Evolutionary conservation across 2,113 vertebrate species (phyloP).

Genomic region (Mus pahari): DNA sequence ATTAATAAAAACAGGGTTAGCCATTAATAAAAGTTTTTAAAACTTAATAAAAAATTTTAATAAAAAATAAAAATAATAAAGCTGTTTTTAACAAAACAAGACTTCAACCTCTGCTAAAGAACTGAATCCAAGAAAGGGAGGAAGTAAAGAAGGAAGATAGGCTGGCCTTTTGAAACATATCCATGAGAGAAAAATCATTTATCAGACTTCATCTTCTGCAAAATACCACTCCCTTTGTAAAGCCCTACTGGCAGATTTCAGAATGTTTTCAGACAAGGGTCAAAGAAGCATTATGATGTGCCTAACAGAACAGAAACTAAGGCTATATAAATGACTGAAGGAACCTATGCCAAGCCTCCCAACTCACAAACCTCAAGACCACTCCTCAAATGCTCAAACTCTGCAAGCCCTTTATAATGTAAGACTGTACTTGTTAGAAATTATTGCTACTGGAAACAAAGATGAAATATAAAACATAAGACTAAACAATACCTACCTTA

Average conservation of each 20-base stretch:
- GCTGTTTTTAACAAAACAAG: not conserved
- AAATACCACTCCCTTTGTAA: not conserved
- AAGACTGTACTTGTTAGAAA: not conserved
- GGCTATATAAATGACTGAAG: not conserved
- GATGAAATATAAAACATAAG: not conserved
- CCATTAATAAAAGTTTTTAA: not conserved
- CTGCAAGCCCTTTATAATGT: not conserved
- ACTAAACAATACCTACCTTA: not conserved
- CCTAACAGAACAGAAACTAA: not conserved
- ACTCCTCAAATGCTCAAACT: not conserved
- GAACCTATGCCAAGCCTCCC: not conserved
- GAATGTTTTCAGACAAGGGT: constrained; percentile 6
- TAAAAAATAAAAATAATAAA: not conserved
- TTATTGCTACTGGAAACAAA: not conserved
- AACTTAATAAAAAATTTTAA: not conserved
- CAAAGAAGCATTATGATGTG: not conserved
- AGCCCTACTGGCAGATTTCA: not conserved
- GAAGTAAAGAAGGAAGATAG: not conserved
- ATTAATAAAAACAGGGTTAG: constrained; percentile 22
- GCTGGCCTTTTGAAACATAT: not conserved
- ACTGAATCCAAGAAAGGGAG: not conserved
- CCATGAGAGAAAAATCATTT: constrained; percentile 23
- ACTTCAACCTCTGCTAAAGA: not conserved
- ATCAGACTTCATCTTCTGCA: not conserved
- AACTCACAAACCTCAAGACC: not conserved